Conservation (phyloP, 2,113 vertebrate species). For the Zosterops lateralis region DNA sequence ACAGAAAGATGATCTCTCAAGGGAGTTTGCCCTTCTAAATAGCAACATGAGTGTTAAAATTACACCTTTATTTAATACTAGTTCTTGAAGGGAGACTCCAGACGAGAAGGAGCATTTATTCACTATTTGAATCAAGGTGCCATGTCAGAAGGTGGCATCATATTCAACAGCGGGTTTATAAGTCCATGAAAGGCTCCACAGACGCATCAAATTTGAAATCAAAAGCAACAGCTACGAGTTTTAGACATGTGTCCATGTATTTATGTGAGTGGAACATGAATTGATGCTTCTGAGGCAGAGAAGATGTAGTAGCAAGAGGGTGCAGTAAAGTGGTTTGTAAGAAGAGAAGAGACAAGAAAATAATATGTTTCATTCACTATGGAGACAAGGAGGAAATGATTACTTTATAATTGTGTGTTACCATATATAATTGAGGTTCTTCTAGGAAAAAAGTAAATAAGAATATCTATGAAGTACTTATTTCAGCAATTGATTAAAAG, state of each 20-base stretch:
- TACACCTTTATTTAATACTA: slow-evolving; percentile 5
- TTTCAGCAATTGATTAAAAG: not conserved
- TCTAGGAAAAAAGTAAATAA: not conserved
- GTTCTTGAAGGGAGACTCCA: not conserved
- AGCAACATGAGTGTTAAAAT: not conserved
- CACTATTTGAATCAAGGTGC: not conserved
- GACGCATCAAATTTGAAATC: not conserved
- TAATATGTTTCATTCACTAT: not conserved
- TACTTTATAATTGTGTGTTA: not conserved
- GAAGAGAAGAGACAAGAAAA: not conserved
- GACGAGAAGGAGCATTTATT: not conserved
- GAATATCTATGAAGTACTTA: not conserved
- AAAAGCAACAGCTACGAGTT: not conserved
- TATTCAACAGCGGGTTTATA: not conserved
- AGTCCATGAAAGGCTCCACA: not conserved
- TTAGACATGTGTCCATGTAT: not conserved
- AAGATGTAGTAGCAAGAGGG: not conserved
- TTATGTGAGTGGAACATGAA: not conserved
- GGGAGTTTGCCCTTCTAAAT: slow-evolving; percentile 4
- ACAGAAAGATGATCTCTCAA: not conserved
- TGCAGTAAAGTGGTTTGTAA: not conserved
- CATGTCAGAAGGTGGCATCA: not conserved
- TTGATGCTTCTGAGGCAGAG: not conserved
- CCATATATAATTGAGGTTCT: not conserved
- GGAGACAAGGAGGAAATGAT: not conserved